phyloP scores from a whole-genome alignment of 2,888 invertebrate genomes.

The Orgyia antiqua region DNA sequence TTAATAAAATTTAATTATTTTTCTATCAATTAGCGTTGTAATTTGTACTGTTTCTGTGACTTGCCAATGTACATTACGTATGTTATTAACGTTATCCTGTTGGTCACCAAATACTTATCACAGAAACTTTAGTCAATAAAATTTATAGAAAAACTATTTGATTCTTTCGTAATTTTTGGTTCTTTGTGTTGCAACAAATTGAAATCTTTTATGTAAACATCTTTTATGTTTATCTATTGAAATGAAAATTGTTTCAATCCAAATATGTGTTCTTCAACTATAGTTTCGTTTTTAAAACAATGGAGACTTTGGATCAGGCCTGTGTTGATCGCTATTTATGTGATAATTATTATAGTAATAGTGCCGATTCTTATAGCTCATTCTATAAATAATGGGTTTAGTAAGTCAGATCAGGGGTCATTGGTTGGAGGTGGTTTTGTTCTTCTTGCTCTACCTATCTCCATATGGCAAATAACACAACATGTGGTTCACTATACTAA shows the following conservation, averaged over 20 bases:
- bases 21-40: too few species aligned
- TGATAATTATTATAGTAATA: conserved; percentile 87
- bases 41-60: too few species aligned
- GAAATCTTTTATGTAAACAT: too few species aligned
- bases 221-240: too few species aligned
- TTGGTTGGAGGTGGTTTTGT: conserved; percentile 95
- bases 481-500: conserved; percentile 96
- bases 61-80: too few species aligned
- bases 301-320: conserved; percentile 97
- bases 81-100: too few species aligned
- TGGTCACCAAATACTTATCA: too few species aligned
- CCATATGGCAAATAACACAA: conserved; percentile 96
- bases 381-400: conserved; percentile 87
- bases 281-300: conserved; percentile 58
- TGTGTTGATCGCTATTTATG: conserved; percentile 87
- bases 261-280: conserved; percentile 58
- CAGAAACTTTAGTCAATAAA: too few species aligned
- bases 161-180: too few species aligned
- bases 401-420: conserved; percentile 87
- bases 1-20: too few species aligned
- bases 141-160: too few species aligned
- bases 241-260: background rate
- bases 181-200: too few species aligned
- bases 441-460: conserved; percentile 92
- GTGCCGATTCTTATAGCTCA: conserved; percentile 90